Percentiles rank a stretch among this genome's conserved stretches.
Conservation (phyloP, 2,113 vertebrate genomes). For the Nothobranchius furzeri region DNA sequence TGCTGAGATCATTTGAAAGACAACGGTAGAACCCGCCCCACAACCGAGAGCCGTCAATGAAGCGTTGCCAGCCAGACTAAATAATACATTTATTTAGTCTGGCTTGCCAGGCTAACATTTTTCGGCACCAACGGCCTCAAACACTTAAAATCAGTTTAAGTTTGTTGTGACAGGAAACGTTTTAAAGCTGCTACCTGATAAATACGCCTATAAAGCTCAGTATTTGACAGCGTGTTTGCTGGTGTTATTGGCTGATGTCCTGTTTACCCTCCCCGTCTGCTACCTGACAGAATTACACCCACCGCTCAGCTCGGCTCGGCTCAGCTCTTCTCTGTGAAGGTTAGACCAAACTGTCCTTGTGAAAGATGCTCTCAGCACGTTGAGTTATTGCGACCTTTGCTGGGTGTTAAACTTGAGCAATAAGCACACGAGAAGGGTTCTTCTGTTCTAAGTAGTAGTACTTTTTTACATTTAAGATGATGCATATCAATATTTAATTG, state of each 20-base stretch:
- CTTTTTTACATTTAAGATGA: constrained; percentile 4
- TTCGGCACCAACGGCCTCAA: constrained; percentile 6
- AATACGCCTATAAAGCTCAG: constrained; percentile 19
- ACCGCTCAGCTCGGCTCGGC: not conserved
- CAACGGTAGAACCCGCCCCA: too few relatives aligned
- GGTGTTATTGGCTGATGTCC: constrained; percentile 17
- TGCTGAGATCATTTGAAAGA: too few relatives aligned
- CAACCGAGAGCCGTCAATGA: too few relatives aligned
- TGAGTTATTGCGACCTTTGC: constrained; percentile 13
- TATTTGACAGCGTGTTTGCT: constrained; percentile 15
- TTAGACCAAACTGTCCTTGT: constrained; percentile 45
- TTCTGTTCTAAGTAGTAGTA: constrained; percentile 20
- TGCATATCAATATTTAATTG: constrained; percentile 2
- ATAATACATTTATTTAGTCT: too few relatives aligned
- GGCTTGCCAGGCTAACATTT: too few relatives aligned
- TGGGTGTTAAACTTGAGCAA: constrained; percentile 4
- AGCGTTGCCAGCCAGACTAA: too few relatives aligned
- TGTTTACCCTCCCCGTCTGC: constrained; percentile 39
- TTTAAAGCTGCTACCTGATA: constrained; percentile 1
- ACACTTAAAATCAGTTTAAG: not conserved
- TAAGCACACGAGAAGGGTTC: constrained; percentile 26
- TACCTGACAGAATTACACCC: constrained; percentile 45
- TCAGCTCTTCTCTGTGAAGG: constrained; percentile 17
- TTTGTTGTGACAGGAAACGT: constrained; percentile 7
- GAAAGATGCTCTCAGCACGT: constrained; percentile 32